Evolutionary conservation across 2,113 vertebrate species (phyloP).

Genomic region (Thymallus thymallus): DNA sequence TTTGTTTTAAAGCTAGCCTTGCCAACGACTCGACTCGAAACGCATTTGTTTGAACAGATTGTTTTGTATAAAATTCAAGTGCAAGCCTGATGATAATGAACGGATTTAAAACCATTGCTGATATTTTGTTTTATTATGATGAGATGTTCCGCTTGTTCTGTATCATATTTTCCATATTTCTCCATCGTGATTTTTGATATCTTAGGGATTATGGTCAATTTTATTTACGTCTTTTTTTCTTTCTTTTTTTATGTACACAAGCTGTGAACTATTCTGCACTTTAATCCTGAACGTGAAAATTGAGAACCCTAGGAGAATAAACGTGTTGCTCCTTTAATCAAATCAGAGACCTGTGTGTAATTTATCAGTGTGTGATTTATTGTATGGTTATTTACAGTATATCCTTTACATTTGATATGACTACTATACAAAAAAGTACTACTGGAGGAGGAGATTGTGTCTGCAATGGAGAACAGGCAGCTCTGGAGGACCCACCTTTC

Average conservation of each 20-base stretch:
- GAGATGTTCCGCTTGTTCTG: conserved; percentile 60
- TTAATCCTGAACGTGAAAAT: conserved; percentile 75
- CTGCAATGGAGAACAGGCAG: too few species aligned
- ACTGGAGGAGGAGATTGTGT: too few species aligned
- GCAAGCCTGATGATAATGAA: conserved; percentile 65
- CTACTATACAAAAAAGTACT: too few species aligned
- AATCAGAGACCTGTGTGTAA: conserved; percentile 8
- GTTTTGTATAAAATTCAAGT: conserved; percentile 51
- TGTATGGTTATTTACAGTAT: too few species aligned
- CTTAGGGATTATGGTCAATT: conserved; percentile 53
- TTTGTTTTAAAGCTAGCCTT: conserved; percentile 82
- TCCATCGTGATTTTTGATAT: conserved; percentile 66
- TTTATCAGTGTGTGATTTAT: too few species aligned
- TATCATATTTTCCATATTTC: conserved; percentile 61
- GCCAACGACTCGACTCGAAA: conserved; percentile 74
- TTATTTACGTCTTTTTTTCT: conserved; percentile 62
- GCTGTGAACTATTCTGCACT: conserved; percentile 84
- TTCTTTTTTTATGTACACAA: conserved; percentile 75
- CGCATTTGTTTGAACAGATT: conserved; percentile 56
- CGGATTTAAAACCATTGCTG: conserved; percentile 64
- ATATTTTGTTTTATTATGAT: conserved; percentile 56
- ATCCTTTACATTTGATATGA: too few species aligned
- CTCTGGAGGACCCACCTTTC: too few species aligned
- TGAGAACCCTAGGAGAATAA: conserved; percentile 75
- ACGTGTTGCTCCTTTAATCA: conserved; percentile 69